Conservation (phyloP, 1,140 invertebrate genomes). For the Calephelis nemesis region DNA sequence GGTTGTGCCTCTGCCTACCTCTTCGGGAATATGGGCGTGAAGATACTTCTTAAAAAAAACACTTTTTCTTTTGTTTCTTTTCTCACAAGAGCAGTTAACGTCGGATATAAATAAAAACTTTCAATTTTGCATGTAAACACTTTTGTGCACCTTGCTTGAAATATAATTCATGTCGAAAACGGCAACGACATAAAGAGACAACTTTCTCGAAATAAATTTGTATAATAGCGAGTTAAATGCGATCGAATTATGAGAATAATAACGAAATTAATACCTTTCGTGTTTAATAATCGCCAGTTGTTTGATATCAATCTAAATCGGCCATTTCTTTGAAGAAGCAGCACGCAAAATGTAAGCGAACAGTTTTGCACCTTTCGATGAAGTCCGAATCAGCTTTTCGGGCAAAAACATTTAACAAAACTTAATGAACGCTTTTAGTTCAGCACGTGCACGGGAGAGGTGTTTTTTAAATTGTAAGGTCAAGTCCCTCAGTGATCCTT, state of each 20-base stretch:
- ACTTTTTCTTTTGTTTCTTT: too few species aligned
- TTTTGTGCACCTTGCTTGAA: conserved; percentile 4
- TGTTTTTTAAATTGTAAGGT: background rate
- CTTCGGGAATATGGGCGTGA: too few species aligned
- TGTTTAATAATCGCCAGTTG: conserved; percentile 18
- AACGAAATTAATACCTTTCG: conserved; percentile 18
- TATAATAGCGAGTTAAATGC: conserved; percentile 13
- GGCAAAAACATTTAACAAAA: background rate
- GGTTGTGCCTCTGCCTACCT: too few species aligned
- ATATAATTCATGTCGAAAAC: conserved; percentile 14
- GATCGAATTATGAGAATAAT: conserved; percentile 19
- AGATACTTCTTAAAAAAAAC: too few species aligned
- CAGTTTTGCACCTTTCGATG: background rate
- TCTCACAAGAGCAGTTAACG: too few species aligned
- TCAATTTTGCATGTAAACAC: conserved; percentile 8
- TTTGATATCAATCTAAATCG: conserved; percentile 17
- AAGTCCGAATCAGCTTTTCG: background rate
- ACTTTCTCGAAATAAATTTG: conserved; percentile 17
- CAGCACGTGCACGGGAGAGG: background rate
- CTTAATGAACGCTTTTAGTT: background rate
- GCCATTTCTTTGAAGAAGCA: conserved; percentile 17
- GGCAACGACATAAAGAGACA: conserved; percentile 15
- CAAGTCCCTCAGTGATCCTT: too few species aligned
- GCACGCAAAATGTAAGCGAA: conserved; percentile 7
- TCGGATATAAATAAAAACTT: background rate